A percentile compares a stretch with the other conserved stretches of the same genome.
Conservation (phyloP, 2,113 vertebrate species). For the Catharus fuscescens region DNA sequence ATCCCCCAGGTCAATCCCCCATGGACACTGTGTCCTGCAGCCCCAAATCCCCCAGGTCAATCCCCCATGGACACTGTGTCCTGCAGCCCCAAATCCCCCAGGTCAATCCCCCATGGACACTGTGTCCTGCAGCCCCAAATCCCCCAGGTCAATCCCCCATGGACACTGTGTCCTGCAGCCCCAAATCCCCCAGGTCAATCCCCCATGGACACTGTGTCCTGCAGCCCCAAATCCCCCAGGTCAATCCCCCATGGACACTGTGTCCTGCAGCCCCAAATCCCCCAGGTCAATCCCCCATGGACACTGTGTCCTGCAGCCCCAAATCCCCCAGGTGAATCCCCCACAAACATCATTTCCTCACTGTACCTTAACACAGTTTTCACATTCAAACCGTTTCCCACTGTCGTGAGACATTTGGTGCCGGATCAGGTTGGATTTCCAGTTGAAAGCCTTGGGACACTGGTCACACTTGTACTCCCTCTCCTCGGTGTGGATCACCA, state of each 20-base stretch:
- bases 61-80: too few relatives aligned
- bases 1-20: background rate
- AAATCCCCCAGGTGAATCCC: background rate
- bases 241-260: too few relatives aligned
- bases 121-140: too few relatives aligned
- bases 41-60: background rate
- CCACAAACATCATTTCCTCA: rapidly evolving
- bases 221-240: too few relatives aligned
- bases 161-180: background rate
- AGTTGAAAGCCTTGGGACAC: slow-evolving; percentile 99
- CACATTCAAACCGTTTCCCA: slow-evolving; percentile 98
- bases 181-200: background rate
- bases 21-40: background rate
- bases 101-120: too few relatives aligned
- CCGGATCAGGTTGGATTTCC: slow-evolving; percentile 99
- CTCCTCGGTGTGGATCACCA: slow-evolving; percentile 97
- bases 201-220: background rate
- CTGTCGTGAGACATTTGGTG: slow-evolving; percentile 99
- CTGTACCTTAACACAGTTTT: slow-evolving; percentile 98
- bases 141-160: background rate
- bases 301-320: background rate
- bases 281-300: background rate
- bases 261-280: background rate
- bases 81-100: too few relatives aligned
- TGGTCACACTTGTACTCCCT: slow-evolving; percentile 99